Base-by-base conservation (phyloP, 2,797 vertebrate species). In the Pseudomugil tenellus region DNA sequence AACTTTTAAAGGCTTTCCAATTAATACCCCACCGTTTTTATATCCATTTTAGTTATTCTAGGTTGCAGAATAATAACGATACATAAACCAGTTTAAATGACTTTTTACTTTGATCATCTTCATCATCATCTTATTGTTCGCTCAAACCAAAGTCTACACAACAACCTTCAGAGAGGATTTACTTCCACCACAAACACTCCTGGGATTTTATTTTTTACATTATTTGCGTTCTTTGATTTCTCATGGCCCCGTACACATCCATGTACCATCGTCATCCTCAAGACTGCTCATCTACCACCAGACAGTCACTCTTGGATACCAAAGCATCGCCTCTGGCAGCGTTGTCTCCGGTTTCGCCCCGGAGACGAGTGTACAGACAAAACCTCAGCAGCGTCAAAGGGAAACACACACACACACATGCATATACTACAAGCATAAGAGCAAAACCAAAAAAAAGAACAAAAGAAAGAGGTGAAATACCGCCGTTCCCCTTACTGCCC, bases 241-340 rank as follows among this genome's bases (percentile, higher is more conserved):
- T 73, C 12, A 58, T 59, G 69, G 3, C 58, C 48, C 64, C 70
- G n/a, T n/a, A n/a, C n/a, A n/a, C n/a, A n/a, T n/a, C n/a, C n/a
- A n/a, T n/a, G n/a, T n/a, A n/a, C n/a, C n/a, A 79, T 63, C 19
- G 73, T 81, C 81, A 80, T 81, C 68, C 31, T 81, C 72, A 70
- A 83, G 76, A 83, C 86, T 69, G 77, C 83, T 81, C 85, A 72
- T 80, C 84, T 7, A 62, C 84, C 83, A 78, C 70, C 82, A 83
- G 84, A 89, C 77, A 78, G 89, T 90, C 91, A 88, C 89, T 92
- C 92, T 89, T 83, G 84, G 89, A 94, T 92, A 94, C 94, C 94
- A 94, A 94, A 94, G 94, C 87, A 67, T 89, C 70, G 84, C 87
- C 89, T 81, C 81, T 77, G 88, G 89, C 87, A 70, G 83, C 81